A percentile compares a stretch with the other conserved stretches of the same genome.
These are phyloP conservation scores for Peribatodes rhomboidaria DNA, from an alignment of 2,888 invertebrate genomes.

Conservation along the genomic window DNA sequence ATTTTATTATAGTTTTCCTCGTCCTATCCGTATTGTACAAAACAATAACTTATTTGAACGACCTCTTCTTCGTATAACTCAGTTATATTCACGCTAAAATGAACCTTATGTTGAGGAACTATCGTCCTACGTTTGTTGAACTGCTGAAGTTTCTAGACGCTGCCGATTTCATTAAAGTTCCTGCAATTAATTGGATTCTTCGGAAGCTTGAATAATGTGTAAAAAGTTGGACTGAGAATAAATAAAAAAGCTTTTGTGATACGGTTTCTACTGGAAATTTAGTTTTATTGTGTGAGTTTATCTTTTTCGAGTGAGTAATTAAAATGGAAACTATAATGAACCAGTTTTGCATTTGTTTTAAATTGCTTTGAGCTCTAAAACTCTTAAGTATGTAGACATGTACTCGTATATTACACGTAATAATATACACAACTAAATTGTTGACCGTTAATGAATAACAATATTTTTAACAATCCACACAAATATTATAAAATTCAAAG, in stretches of 20 bases:
- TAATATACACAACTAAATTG: too few species aligned
- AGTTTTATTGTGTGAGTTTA: background rate
- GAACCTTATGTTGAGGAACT: conserved; percentile 3
- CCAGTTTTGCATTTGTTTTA: background rate
- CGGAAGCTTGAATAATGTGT: conserved; percentile 21
- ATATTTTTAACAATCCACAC: too few species aligned
- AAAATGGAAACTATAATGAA: background rate
- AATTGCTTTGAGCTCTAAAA: too few species aligned
- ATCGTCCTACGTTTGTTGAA: conserved; percentile 1
- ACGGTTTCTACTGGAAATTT: background rate
- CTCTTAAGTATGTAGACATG: too few species aligned
- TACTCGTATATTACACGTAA: too few species aligned
- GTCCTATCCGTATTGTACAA: conserved; percentile 35
- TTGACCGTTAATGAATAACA: too few species aligned
- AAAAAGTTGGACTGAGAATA: conserved; percentile 5
- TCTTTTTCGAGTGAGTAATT: background rate
- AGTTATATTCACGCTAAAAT: conserved; percentile 13
- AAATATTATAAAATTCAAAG: too few species aligned
- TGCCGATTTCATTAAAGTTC: conserved; percentile 26
- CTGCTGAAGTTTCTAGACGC: conserved; percentile 14
- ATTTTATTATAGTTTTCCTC: conserved; percentile 42
- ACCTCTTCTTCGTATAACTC: conserved; percentile 29
- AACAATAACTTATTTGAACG: conserved; percentile 36
- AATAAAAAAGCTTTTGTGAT: conserved; percentile 8
- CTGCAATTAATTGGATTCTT: conserved; percentile 25